Base-by-base conservation (phyloP, 2,888 invertebrate species). In the Antheraea yamamai region DNA sequence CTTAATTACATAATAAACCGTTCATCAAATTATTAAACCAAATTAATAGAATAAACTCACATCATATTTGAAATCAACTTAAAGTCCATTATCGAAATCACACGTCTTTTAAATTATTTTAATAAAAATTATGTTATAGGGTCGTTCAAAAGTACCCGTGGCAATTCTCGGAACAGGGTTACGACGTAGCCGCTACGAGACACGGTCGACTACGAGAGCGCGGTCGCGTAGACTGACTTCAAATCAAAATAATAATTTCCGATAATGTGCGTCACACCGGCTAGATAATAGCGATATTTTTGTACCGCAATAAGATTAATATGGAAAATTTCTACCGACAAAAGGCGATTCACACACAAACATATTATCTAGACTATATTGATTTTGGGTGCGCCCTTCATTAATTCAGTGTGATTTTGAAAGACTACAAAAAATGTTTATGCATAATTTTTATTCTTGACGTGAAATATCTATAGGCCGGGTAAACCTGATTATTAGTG, bases 131-230 rank as follows among this genome's bases (percentile, higher is more conserved):
- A 47, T 47, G 47, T 47, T 47, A 47, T 47, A 47, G 2, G 47
- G 0, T 47, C 2, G 12, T 47, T 47, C 47, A 47, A 47, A 47
- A 0, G 47, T 47, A 8, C n/a, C 47, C 47, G 12, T 18, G 30
- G 76, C 52, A 74, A 18, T 75, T 75, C 76, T 78, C 80, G 84
- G 85, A 85, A 85, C 76, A 73, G 75, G 73, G 76, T 79, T 80
- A 82, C 87, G 80, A 58, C 83, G 87, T 83, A 83, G 88, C 80
- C 55, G 72, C 85, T 86, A 87, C 88, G 85, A 78, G 77, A 73
- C 78, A 82, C 92, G 89, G 81, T 85, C 77, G 84, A 80, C 88
- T 89, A 88, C 87, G 88, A 76, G 72, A 81, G 85, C 86, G 84
- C 77, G 76, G 75, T 80, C 79, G 81, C 83, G 81, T 83, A 84